These are phyloP conservation scores for Strigamia crassipes DNA, from an alignment of 2,888 invertebrate species.

Conservation along the genomic window DNA sequence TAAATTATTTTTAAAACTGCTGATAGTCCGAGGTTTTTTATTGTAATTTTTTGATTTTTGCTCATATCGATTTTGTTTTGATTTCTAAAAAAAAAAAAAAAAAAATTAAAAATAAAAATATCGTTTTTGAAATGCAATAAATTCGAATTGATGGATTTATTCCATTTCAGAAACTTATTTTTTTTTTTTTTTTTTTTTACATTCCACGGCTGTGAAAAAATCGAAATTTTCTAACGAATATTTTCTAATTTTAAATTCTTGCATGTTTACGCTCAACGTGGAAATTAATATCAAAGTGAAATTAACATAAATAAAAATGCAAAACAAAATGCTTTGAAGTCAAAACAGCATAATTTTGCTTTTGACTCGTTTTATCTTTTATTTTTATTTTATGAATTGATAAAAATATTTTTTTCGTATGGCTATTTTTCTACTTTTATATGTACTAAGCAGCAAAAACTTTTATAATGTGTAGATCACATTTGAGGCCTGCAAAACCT, in stretches of 20 bases:
- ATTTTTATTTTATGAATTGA: slow-evolving; percentile 40
- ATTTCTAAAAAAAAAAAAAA: not conserved
- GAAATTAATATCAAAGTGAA: not conserved
- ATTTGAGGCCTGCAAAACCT: slow-evolving; percentile 3
- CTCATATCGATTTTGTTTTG: not conserved
- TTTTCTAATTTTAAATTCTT: not conserved
- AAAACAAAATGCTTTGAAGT: not conserved
- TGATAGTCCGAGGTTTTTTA: slow-evolving; percentile 32
- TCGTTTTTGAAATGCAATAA: not conserved
- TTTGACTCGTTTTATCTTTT: not conserved
- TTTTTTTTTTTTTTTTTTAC: not conserved
- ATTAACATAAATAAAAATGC: not conserved
- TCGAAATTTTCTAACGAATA: not conserved
- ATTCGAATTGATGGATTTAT: not conserved
- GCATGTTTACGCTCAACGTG: slow-evolving; percentile 18
- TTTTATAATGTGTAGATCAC: slow-evolving; percentile 36
- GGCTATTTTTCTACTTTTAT: slow-evolving; percentile 46
- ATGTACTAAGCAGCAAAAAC: slow-evolving; percentile 24
- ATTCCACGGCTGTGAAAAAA: slow-evolving; percentile 20
- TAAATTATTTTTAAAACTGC: slow-evolving; percentile 40
- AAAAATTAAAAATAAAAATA: not conserved
- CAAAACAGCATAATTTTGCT: not conserved
- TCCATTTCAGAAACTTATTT: not conserved
- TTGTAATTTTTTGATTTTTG: not conserved
- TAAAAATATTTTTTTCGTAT: slow-evolving; percentile 44